Percentiles rank a stretch among this genome's conserved stretches.
Conservation (phyloP, 1,140 invertebrate species). For the Panulirus ornatus region DNA sequence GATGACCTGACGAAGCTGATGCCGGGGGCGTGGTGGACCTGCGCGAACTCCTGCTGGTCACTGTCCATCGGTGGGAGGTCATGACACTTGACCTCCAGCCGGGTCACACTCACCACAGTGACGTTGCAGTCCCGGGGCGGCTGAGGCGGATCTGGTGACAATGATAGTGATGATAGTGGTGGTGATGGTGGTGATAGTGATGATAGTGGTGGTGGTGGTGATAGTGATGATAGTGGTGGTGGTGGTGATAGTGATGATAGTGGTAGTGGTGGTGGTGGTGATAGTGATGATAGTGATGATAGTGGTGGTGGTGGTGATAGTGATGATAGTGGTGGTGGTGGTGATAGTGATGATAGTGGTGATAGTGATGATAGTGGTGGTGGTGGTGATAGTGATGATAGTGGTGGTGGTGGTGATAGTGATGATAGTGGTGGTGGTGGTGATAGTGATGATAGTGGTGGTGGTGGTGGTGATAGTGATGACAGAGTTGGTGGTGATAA, state of each 20-base stretch:
- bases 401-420: not conserved
- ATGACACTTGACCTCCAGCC: slow-evolving; percentile 59
- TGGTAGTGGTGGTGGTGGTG: not conserved
- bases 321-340: not conserved
- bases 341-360: not conserved
- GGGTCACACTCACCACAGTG: slow-evolving; percentile 19
- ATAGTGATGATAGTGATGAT: not conserved
- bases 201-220: not conserved
- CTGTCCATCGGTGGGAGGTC: slow-evolving; percentile 32
- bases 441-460: not conserved
- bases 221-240: not conserved
- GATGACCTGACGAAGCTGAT: slow-evolving; percentile 73
- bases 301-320: not conserved
- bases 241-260: not conserved
- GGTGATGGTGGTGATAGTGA: not conserved
- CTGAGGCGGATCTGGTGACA: slow-evolving; percentile 31
- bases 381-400: not conserved
- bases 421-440: not conserved
- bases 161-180: not conserved
- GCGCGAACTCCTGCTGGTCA: slow-evolving; percentile 39
- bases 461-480: not conserved
- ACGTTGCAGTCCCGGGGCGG: slow-evolving; percentile 67
- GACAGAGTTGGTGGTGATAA: not conserved
- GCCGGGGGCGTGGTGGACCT: slow-evolving; percentile 55
- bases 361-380: not conserved